phyloP scores from a whole-genome alignment of 1,140 invertebrate genomes.

The Dendroctonus ponderosae region DNA sequence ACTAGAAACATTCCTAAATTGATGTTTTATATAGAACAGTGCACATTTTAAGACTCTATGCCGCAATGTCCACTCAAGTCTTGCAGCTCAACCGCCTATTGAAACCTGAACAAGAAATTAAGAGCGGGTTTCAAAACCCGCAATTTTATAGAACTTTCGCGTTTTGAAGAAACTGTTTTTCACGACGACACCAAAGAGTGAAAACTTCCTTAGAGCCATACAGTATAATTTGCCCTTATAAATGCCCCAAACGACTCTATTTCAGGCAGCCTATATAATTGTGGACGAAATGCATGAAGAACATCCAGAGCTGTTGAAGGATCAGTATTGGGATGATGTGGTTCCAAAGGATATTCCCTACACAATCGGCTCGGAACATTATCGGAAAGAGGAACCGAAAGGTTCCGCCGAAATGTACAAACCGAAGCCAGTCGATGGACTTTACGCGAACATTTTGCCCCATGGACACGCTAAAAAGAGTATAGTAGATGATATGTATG shows the following conservation, averaged over 20 bases:
- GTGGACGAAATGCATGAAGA: conserved; percentile 90
- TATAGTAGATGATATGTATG: conserved; percentile 76
- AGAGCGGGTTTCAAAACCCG: no score
- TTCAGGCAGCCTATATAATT: conserved; percentile 84
- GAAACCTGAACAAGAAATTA: no score
- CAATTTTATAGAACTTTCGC: no score
- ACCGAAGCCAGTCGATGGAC: conserved; percentile 75
- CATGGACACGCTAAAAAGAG: conserved; percentile 51
- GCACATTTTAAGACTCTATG: no score
- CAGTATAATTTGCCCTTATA: no score
- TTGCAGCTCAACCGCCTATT: no score
- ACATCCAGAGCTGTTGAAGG: conserved; percentile 81
- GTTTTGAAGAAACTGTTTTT: no score
- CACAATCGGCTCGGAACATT: conserved; percentile 80
- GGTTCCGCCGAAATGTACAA: conserved; percentile 83
- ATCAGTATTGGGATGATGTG: conserved; percentile 89
- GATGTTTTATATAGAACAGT: no score
- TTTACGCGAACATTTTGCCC: conserved; percentile 71
- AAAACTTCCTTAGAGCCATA: no score
- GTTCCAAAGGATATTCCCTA: conserved; percentile 85
- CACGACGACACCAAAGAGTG: no score
- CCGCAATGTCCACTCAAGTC: no score
- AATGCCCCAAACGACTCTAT: conserved; percentile 13
- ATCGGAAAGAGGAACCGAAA: conserved; percentile 74
- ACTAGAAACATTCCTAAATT: no score